Evolutionary conservation across 2,113 vertebrate genomes (phyloP), one percentile per base, ranked within the genome.

Genomic region (Paramormyrops kingsleyae): DNA sequence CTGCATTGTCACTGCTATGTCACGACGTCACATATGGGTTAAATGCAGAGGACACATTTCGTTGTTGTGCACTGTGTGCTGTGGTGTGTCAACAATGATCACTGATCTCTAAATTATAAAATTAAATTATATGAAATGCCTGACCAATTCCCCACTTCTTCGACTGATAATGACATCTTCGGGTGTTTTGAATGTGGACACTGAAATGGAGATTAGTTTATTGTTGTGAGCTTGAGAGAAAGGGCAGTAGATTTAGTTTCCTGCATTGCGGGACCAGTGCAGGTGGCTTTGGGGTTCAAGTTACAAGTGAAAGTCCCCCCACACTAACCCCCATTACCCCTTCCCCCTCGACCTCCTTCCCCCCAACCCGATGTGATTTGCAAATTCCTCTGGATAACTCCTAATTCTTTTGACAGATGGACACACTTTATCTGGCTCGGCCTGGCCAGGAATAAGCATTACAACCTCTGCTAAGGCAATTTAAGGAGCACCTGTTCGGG

Each of bases 401-500:
- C 88, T 93, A 95, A 95, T 94, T 94, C 93, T 93, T 92, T 91
- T 93, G 94, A 95, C 95, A 95, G 93, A 95, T 95, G 95, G 95
- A 94, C 93, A 91, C 90, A 91, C 93, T 94, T 94, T 91, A 92
- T 93, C 91, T 88, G 88, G 90, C 90, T 80, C 24, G 47, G 91
- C 91, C 88, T 50, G 89, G 93, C 92, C 92, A 93, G 92, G 92
- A 91, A 89, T 91, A 92, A 49, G 91, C 93, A 93, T 93, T 95
- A 93, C 93, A 95, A 95, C 94, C 94, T 95, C 93, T 89, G 92
- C 93, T 93, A 92, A 91, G 90, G 89, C 92, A 93, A 91, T 92
- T 94, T 89, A 91, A 90, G 93, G 93, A 92, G 91, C 94, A 95
- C 94, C 94, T 95, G 93, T 93, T 91, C 87, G 74, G 86, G 56